Base-by-base conservation (phyloP, 1,140 invertebrate species). In the Lamellibrachia luymesi region DNA sequence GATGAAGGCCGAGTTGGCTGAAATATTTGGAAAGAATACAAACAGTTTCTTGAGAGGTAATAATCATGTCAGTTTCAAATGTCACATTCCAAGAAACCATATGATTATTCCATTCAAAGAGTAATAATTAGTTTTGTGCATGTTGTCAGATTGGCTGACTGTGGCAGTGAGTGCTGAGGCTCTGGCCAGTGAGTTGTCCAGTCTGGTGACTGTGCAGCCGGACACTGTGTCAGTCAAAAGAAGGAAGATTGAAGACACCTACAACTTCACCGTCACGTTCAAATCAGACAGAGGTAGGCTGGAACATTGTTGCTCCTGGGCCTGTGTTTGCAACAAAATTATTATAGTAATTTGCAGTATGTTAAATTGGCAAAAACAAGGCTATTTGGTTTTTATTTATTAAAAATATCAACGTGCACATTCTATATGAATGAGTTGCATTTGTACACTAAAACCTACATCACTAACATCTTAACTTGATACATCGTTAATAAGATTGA, bases 101-200 rank as follows among this genome's bases (percentile, higher is more conserved):
- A 22, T 0, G 13, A 1, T 4, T 80, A 7, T 0, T 56, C 2
- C 25, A 80, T 80, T 80, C 6, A 80, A 22, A 80, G 2, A 80
- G 17, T 80, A 80, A 80, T 80, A 80, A 4, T 80, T 80, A 80
- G 1, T 80, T 80, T 8, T 80, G 4, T 80, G 13, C 38, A 80
- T 80, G 52, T 56, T 56, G 17, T 80, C 64, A 80, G 64, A 80
- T 80, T 80, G 64, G 64, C 64, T 80, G 64, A 80, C 64, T 2
- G 64, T 80, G 64, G 64, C 64, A 4, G 64, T 80, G 64, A 80
- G 64, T 80, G 64, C 13, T 10, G 25, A 80, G 64, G 64, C 13
- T 80, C 64, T 80, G 64, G 64, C 64, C 64, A 80, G 64, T 80
- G 64, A 80, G 64, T 80, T 80, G 64, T 80, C 64, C 64, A 80